phyloP scores from a whole-genome alignment of 2,888 invertebrate species.

The Agrotis clavis region DNA sequence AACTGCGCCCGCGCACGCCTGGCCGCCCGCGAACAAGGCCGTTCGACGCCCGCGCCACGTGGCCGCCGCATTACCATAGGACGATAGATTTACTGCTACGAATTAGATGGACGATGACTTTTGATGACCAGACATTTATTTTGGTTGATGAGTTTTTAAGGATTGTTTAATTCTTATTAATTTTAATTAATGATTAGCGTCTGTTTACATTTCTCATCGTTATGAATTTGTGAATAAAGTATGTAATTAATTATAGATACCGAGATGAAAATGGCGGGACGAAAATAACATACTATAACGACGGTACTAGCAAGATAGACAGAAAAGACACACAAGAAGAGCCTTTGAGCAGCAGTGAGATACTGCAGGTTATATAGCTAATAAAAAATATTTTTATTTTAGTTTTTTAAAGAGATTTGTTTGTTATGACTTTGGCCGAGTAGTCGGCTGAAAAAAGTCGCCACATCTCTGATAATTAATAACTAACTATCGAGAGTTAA shows the following conservation, averaged over 20 bases:
- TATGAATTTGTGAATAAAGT: neutral
- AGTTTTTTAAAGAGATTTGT: no score
- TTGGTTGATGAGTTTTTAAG: neutral
- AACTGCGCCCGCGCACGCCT: slow-evolving; percentile 68
- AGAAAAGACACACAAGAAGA: no score
- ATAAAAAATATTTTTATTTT: no score
- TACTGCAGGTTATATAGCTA: no score
- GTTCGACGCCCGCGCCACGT: slow-evolving; percentile 70
- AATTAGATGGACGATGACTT: slow-evolving; percentile 2
- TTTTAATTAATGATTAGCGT: neutral
- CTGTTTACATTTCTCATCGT: neutral
- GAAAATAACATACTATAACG: no score
- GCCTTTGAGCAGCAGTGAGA: no score
- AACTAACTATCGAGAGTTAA: no score
- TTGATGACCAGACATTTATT: neutral
- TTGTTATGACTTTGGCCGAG: no score
- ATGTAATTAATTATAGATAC: neutral
- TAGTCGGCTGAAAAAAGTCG: no score
- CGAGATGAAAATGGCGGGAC: neutral
- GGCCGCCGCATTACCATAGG: slow-evolving; percentile 62
- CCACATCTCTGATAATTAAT: no score
- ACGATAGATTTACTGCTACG: slow-evolving; percentile 47
- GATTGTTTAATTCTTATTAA: neutral
- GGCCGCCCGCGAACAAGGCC: slow-evolving; percentile 76
- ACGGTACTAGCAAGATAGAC: neutral